Evolutionary conservation across 37 sponge, comb jelly and placozoan genomes (phyloP), one percentile per base, ranked within the genome.

Genomic region (Theonella swinhoei): DNA sequence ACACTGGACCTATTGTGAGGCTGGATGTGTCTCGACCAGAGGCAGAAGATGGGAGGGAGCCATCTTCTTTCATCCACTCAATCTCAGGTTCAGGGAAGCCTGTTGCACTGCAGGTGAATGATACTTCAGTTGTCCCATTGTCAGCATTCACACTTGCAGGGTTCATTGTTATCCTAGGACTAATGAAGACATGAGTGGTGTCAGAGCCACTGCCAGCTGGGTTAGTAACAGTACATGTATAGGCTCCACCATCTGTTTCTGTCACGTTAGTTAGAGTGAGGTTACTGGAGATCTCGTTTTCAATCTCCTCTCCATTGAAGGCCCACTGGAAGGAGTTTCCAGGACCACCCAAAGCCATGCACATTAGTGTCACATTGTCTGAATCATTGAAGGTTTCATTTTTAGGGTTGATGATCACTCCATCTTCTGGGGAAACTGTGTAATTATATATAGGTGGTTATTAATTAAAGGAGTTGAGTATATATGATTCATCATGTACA

Each of bases 271-370:
- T n/a, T 35, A 81, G n/a, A 31, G 30, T 9, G 19, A 81, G 47
- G 7, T 26, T 23, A 0, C 0, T 1, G 22, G 1, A 8, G 25
- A 14, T 71, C 24, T 33, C 63, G 1, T 68, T n/a, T 1, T 35
- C 28, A 9, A 23, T 39, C 9, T 28, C 39, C 31, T 47, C 59
- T 7, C 9, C 0, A 32, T 25, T 25, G 58, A 38, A 64, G 17
- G 23, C 25, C 93, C 89, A 88, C 4, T 42, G 34, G 62, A 89
- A 77, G 31, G 66, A 70, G 73, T 85, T 85, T 0, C 54, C 65
- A 20, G 93, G 93, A 42, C 86, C 88, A 64, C 93, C 93, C 40
- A 25, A 1, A 67, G 86, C 80, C 1, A 64, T 20, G 40, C 93
- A 92, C 25, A 47, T 80, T 25, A 88, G 65, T 29, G 60, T 54